Base-by-base conservation (phyloP, 2,888 invertebrate species). In the Galerucella nymphaeae region DNA sequence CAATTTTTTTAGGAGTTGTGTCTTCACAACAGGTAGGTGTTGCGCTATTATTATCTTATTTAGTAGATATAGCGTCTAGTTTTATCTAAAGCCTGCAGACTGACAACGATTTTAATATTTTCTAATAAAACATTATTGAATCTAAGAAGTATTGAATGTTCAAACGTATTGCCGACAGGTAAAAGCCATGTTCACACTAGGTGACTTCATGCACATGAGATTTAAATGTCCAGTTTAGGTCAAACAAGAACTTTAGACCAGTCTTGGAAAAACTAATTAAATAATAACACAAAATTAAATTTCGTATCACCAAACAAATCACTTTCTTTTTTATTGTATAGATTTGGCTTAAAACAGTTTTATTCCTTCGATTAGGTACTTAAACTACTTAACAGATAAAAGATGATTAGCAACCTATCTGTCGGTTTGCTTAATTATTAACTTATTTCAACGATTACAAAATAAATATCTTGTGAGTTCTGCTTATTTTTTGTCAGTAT, bases 151-250 rank as follows among this genome's bases (percentile, higher is more conserved):
- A 18, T 20, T 23, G 16, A 59, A 58, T 48, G 59, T 70, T 70
- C 62, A 80, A 81, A 82, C 80, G 79, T 81, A 66, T 71, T 59
- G 74, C 76, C 77, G 78, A 83, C 84, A 85, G 84, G 85, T 85
- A 85, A 83, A 84, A 85, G 85, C 81, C 84, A 75, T 81, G 80
- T 83, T 85, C 78, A 85, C 84, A 83, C 81, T 64, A 79, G 76
- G 74, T 74, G 79, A 83, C 78, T 78, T 77, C 77, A 77, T 81
- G 81, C 81, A 81, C 80, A 80, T 73, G 83, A 80, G 81, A 82
- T 84, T 84, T 85, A 84, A 85, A 85, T 84, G 84, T 79, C 84
- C 82, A 75, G 70, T 74, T 74, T 66, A 59, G 65, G 69, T 72
- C 65, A 69, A 58, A 45, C 48, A 48, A 50, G 4, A 62, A 18